Base-by-base conservation (phyloP, 2,113 vertebrate species). In the Phylloscopus trochilus region DNA sequence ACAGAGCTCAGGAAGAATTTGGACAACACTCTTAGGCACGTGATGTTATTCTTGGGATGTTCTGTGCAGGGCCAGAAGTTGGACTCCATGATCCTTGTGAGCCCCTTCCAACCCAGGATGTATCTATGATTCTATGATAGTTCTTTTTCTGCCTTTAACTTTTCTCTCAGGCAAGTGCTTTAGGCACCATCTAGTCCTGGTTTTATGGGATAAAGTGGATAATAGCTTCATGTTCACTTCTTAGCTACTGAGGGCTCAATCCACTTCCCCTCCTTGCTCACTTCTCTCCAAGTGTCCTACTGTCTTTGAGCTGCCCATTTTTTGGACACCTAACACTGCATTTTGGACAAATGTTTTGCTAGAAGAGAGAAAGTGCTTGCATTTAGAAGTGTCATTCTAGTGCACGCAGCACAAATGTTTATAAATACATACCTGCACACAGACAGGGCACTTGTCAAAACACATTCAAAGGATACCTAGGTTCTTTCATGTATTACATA, bases 381-480 rank as follows among this genome's bases (percentile, higher is more conserved):
- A 84, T 90, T 93, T 93, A 80, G 77, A 90, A 89, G 73, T 27
- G 56, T 70, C 44, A 60, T 92, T 93, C 89, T 62, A 87, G 72
- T 56, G 43, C 49, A 66, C 1, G 0, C 56, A 58, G 83, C 1
- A 1, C 76, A 83, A 83, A 83, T 89, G 86, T 96, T 96, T 96
- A 96, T 96, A 96, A 93, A 94, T 92, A 96, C 92, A 76, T 87
- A 96, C 92, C 93, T 96, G 92, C 77, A 72, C 66, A 79, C 53
- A 92, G 88, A 90, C 93, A 68, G 20, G 26, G 74, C 5, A 21
- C 83, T 93, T 94, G 90, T 93, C 95, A 94, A 97, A 96, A 94
- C 95, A 94, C 93, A 94, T 96, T 96, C 95, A 96, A 87, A 96
- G 79, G 89, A 96, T 97, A 96, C 92, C 94, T 90, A 89, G 79